A percentile compares a stretch with the other conserved stretches of the same genome.
These are phyloP conservation scores for Microcaecilia unicolor DNA, from an alignment of 2,797 vertebrate species.

Conservation along the genomic window DNA sequence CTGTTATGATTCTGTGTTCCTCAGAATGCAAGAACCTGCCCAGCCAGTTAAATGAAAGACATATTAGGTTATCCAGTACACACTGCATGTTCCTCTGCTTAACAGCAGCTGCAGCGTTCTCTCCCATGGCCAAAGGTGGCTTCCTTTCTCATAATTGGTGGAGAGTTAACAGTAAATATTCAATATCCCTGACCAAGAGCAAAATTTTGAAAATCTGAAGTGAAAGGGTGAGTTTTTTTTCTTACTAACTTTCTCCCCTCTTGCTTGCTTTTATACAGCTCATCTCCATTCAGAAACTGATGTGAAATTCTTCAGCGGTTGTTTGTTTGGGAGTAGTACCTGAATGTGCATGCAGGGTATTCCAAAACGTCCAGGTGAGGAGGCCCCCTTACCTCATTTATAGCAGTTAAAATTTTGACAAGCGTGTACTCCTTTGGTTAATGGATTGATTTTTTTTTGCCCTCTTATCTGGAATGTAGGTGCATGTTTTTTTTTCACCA, in stretches of 20 bases:
- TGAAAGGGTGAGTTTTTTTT: conserved; percentile 53
- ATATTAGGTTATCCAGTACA: conserved; percentile 76
- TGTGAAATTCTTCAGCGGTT: no score
- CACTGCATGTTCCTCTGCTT: conserved; percentile 54
- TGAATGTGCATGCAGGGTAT: no score
- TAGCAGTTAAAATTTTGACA: no score
- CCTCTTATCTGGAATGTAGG: no score
- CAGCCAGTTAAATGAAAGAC: conserved; percentile 76
- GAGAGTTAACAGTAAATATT: conserved; percentile 42
- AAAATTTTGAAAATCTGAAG: conserved; percentile 43
- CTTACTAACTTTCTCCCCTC: conserved; percentile 12
- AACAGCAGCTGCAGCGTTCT: conserved; percentile 42
- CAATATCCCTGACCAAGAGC: conserved; percentile 40
- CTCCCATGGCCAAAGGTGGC: conserved; percentile 50
- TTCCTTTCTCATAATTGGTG: conserved; percentile 43
- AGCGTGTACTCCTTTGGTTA: no score
- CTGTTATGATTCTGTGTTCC: conserved; percentile 70
- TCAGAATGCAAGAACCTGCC: conserved; percentile 73
- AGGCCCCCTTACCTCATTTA: no score
- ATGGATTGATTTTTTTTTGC: no score
- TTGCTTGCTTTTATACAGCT: no score
- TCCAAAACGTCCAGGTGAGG: no score
- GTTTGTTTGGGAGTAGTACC: no score
- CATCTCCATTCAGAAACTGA: no score
- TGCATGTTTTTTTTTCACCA: no score